Evolutionary conservation across 2,113 vertebrate genomes (phyloP).

Genomic region (Noctilio leporinus): DNA sequence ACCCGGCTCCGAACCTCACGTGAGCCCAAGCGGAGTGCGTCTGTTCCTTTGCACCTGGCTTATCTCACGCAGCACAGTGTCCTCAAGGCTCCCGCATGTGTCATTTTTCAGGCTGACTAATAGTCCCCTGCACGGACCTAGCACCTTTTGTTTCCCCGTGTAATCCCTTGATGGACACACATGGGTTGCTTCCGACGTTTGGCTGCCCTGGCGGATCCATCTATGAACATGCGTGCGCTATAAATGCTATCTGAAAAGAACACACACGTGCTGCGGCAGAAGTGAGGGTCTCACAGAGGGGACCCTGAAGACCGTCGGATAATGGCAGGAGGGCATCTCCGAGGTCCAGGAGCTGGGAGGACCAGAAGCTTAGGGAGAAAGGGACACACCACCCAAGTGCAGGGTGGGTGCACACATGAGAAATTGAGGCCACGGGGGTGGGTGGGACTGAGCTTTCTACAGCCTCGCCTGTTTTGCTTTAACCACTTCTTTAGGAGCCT

Average conservation of each 20-base stretch:
- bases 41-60: neutral
- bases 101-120: neutral
- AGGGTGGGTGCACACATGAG: accelerated
- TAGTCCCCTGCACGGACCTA: too few species aligned
- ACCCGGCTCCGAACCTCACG: neutral
- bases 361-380: neutral
- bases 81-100: neutral
- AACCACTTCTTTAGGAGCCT: neutral
- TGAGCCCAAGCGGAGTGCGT: accelerated
- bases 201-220: neutral
- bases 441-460: neutral
- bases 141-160: neutral
- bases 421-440: neutral
- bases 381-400: accelerated
- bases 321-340: too few species aligned
- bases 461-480: neutral
- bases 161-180: too few species aligned
- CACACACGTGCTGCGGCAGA: neutral
- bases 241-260: neutral
- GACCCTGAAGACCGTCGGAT: neutral
- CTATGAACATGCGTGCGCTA: neutral
- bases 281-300: neutral
- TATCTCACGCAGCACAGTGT: neutral
- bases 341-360: neutral
- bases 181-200: neutral